Percentiles rank a stretch among this genome's conserved stretches.
phyloP scores from a whole-genome alignment of 2,888 invertebrate genomes.

The Diabrotica balteata region DNA sequence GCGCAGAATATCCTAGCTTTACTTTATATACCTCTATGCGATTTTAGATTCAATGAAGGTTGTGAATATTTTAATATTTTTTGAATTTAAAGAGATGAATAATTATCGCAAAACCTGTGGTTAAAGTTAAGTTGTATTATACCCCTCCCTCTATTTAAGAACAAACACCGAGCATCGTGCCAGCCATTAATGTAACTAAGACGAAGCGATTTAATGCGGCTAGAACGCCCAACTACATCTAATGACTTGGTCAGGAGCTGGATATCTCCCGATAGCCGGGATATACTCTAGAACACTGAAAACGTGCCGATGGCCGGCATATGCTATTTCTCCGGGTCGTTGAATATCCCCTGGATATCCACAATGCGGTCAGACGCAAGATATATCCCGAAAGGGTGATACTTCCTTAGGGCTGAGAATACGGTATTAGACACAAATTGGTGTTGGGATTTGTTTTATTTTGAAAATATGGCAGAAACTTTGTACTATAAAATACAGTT shows the following conservation, averaged over 20 bases:
- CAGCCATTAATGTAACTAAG: constrained; percentile 1
- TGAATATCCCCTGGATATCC: constrained; percentile 6
- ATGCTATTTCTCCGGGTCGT: constrained; percentile 26
- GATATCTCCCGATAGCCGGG: constrained; percentile 4
- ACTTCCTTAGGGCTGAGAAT: not conserved
- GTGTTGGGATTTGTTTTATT: too few relatives aligned
- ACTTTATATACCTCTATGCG: too few relatives aligned
- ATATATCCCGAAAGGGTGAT: constrained; percentile 8
- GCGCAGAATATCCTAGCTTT: too few relatives aligned
- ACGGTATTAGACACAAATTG: not conserved
- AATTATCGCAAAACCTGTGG: too few relatives aligned
- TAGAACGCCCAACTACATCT: constrained; percentile 30
- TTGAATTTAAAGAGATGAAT: too few relatives aligned
- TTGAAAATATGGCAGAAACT: too few relatives aligned
- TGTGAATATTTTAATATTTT: too few relatives aligned
- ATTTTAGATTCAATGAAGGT: too few relatives aligned
- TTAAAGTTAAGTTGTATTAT: too few relatives aligned
- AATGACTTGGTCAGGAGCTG: constrained; percentile 47
- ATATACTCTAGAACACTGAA: constrained; percentile 40
- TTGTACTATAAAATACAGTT: too few relatives aligned
- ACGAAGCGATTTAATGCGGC: not conserved
- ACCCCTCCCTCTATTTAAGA: too few relatives aligned
- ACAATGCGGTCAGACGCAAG: constrained; percentile 7
- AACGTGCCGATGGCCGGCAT: constrained; percentile 46
- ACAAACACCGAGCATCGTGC: too few relatives aligned